These are phyloP conservation scores for Spilosoma lubricipeda DNA, from an alignment of 2,888 invertebrate species.

Conservation along the genomic window DNA sequence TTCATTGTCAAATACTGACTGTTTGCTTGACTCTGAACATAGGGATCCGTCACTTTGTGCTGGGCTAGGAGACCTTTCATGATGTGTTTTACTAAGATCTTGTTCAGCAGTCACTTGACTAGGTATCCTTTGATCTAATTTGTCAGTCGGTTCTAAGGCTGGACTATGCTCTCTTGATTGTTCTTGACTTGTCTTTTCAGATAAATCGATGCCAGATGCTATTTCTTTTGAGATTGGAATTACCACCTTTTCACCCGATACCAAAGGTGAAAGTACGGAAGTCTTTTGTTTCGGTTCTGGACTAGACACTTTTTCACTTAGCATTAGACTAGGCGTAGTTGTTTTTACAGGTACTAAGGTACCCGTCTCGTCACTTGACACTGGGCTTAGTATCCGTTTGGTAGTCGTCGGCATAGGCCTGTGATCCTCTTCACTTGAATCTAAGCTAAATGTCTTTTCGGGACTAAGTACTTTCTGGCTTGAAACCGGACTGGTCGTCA, in stretches of 20 bases:
- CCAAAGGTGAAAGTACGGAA: constrained; percentile 20
- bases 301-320: constrained; percentile 13
- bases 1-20: constrained; percentile 5
- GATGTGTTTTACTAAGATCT: neutral
- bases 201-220: neutral
- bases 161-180: constrained; percentile 15
- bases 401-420: neutral
- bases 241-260: constrained; percentile 19
- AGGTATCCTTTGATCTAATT: constrained; percentile 10
- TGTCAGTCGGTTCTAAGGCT: constrained; percentile 26
- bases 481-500: constrained; percentile 2
- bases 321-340: constrained; percentile 12
- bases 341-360: no score
- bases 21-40: neutral
- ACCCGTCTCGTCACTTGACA: neutral
- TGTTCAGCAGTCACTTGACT: constrained; percentile 20
- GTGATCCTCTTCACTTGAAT: constrained; percentile 8
- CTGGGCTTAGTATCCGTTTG: constrained; percentile 7
- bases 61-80: constrained; percentile 19
- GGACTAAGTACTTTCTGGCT: neutral
- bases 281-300: constrained; percentile 4
- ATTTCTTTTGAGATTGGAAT: constrained; percentile 18
- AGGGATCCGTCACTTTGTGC: constrained; percentile 3
- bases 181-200: constrained; percentile 24
- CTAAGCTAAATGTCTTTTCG: constrained; percentile 20